A percentile compares a stretch with the other conserved stretches of the same genome.
These are phyloP conservation scores for Chrysopilus asiliformis DNA, from an alignment of 2,888 invertebrate genomes.

Conservation along the genomic window DNA sequence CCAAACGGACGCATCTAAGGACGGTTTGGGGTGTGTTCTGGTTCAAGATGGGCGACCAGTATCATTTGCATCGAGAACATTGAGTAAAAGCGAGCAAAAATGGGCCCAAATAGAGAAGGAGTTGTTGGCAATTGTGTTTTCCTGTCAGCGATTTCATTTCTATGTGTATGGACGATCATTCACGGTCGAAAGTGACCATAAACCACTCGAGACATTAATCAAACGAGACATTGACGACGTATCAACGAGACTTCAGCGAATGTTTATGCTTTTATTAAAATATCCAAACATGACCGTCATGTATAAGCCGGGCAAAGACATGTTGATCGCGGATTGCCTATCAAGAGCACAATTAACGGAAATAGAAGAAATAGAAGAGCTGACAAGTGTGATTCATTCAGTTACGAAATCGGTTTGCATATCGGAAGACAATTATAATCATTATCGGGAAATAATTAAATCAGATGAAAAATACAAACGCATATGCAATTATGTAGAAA, in stretches of 20 bases:
- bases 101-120: conserved; percentile 10
- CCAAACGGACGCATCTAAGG: too few relatives aligned
- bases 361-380: conserved; percentile 4
- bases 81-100: too few relatives aligned
- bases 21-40: too few relatives aligned
- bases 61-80: conserved; percentile 7
- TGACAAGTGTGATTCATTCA: conserved; percentile 1
- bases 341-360: conserved; percentile 13
- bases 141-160: conserved; percentile 4
- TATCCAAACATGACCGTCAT: conserved; percentile 7
- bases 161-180: conserved; percentile 16
- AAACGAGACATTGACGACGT: conserved; percentile 9
- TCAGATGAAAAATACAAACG: conserved; percentile 7
- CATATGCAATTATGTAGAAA: conserved; percentile 4
- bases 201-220: conserved; percentile 18
- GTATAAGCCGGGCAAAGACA: conserved; percentile 12
- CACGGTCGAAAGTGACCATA: conserved; percentile 24
- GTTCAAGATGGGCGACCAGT: conserved; percentile 21
- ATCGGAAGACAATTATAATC: conserved; percentile 10
- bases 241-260: conserved; percentile 6
- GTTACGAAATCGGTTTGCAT: conserved; percentile 8
- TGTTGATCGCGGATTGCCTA: conserved; percentile 21
- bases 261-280: conserved; percentile 8
- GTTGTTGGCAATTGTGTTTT: conserved; percentile 5
- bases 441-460: conserved; percentile 5